These are phyloP conservation scores for Natrix natrix DNA, from an alignment of 2,797 vertebrate species.

Conservation along the genomic window DNA sequence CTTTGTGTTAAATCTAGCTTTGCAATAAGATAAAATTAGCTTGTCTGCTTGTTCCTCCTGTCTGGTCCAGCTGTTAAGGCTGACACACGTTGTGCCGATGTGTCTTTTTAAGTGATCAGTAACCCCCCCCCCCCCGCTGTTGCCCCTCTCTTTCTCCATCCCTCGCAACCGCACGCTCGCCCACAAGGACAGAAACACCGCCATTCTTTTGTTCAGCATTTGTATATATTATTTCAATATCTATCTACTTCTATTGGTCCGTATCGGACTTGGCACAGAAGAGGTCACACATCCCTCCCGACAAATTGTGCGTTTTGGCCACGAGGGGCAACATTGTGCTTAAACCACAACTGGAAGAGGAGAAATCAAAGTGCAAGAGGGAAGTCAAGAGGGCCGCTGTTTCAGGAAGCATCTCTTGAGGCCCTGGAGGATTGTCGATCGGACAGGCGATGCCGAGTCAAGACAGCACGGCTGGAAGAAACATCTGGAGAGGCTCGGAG, in stretches of 20 bases:
- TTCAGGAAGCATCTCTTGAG: not conserved
- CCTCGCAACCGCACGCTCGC: not conserved
- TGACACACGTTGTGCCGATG: too few species aligned
- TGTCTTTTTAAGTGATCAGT: not conserved
- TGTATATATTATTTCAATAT: conserved; percentile 17
- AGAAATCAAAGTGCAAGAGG: not conserved
- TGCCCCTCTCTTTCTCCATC: not conserved
- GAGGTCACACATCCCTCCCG: not conserved
- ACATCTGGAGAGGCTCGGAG: not conserved
- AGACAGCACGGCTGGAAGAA: not conserved
- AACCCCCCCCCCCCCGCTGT: not conserved
- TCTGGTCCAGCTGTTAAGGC: not conserved
- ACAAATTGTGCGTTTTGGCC: conserved; percentile 29
- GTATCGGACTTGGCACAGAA: conserved; percentile 4
- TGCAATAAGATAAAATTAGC: not conserved
- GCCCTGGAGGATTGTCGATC: not conserved
- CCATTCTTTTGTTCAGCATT: not conserved
- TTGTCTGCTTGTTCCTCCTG: not conserved
- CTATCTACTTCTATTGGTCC: conserved; percentile 27
- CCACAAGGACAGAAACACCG: not conserved
- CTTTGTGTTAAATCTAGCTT: not conserved
- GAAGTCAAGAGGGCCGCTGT: not conserved
- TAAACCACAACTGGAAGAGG: conserved; percentile 6
- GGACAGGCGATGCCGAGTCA: not conserved
- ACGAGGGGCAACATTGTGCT: conserved; percentile 18